Base-by-base conservation (phyloP, 2,113 vertebrate genomes). In the Saguinus midas region DNA sequence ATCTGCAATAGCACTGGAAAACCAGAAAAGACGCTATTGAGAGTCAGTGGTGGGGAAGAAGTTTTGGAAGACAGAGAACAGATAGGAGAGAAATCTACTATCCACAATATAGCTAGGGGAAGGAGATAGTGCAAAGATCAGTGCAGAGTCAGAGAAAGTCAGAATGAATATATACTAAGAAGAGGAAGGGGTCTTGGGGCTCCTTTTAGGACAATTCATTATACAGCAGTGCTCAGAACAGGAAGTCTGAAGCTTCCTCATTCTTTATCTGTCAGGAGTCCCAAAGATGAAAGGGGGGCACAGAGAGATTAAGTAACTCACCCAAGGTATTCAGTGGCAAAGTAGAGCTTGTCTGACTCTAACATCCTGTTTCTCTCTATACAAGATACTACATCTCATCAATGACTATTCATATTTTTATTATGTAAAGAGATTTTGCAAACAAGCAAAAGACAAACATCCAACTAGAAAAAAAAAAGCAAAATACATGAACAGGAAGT, bases 81-180 rank as follows among this genome's bases (percentile, higher is more conserved):
- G 48, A 9, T 23, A 23, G n/a, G 43, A 50, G 20, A 35, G 73
- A 45, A 76, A 35, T 9, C 48, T 43, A 45, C 20, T 29, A 11
- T 64, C 27, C 14, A 29, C 3, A 2, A 8, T 6, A 21, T 0
- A 6, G 3, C 4, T 0, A 9, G 13, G 23, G 20, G 66, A 10
- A 91, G 55, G 23, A 61, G 2, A 70, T 3, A 17, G 8, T 8
- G n/a, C 40, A 40, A 29, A 68, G 43, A 40, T 8, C 29, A 73
- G 35, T 6, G 9, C 11, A 50, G 21, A 76, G 70, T 29, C 37
- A 20, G 57, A 21, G 40, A 17, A 20, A 32, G 21, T 6, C 72
- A 68, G 58, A 27, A 32, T 4, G 72, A 50, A 37, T 16, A 20
- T 52, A 4, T 0, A 2, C 18, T 9, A 2, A 27, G 84, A 20